Base-by-base conservation (phyloP, 2,113 vertebrate genomes). In the Sylvietta virens region DNA sequence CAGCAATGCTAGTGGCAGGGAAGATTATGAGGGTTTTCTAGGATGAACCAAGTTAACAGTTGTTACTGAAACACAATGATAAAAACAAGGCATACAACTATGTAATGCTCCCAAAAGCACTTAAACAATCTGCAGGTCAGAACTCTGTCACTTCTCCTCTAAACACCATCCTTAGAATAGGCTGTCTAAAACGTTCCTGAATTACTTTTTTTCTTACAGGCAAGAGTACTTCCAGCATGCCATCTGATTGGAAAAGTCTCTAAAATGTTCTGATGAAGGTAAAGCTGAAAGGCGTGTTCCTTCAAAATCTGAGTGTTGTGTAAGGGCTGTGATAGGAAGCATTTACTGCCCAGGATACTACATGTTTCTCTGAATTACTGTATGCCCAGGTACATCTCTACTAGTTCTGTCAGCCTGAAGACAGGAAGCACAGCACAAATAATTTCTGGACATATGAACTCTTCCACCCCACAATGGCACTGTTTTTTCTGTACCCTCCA, bases 401-500 rank as follows among this genome's bases (percentile, higher is more conserved):
- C n/a, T 39, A 18, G 19, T 62, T 78, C 35, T 74, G 42, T 33
- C 40, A 65, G 58, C 24, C 37, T 1, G 0, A 72, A 72, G 31
- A 47, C 27, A 76, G 66, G 33, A 72, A 28, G 17, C 16, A 71
- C 0, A 0, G 44, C 33, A 71, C 27, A 69, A 9, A 51, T 69
- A 20, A 30, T 40, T 40, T 72, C 86, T 61, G 40, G 15, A 69
- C 26, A 4, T 11, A 39, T 17, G 22, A 51, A 64, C 10, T 67
- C 33, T 86, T 76, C 66, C 31, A 53, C 44, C 53, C 33, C 40
- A 56, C 45, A 65, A 10, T 14, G 8, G 22, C 31, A 37, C 5
- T 0, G 0, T 23, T 39, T 54, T 44, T 54, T 81, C 44, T 13
- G 2, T 39, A 5, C 3, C 10, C 5, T 31, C 50, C 50, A 7